Percentiles rank a stretch among this genome's conserved stretches.
Conservation (phyloP, 2,888 invertebrate species). For the Troides oblongomaculatus region DNA sequence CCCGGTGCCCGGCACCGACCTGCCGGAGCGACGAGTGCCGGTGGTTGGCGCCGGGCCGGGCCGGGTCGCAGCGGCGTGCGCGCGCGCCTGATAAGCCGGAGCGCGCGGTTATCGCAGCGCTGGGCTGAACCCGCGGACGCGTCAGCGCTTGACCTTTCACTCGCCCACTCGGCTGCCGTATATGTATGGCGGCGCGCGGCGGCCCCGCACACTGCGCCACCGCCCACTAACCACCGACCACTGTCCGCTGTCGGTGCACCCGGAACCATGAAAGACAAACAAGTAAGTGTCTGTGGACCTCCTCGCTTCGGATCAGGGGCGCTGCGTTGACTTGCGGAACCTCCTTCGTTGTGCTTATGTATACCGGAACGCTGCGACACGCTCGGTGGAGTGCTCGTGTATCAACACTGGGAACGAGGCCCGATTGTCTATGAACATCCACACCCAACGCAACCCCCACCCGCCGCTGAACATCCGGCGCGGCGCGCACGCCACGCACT, state of each 20-base stretch:
- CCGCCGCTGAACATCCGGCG: no score
- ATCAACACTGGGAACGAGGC: background rate
- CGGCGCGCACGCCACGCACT: no score
- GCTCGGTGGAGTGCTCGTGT: background rate
- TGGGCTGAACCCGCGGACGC: background rate
- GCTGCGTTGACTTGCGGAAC: background rate
- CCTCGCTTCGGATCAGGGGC: background rate
- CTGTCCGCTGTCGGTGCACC: background rate
- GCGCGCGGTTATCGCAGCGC: background rate
- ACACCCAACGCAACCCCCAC: background rate
- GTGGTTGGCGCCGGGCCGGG: no score
- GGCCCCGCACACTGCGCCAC: background rate
- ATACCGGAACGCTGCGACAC: no score
- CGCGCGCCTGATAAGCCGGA: background rate
- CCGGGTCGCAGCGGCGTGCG: background rate
- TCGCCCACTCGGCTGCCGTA: background rate
- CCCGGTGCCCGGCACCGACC: no score
- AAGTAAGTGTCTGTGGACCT: conserved; percentile 1
- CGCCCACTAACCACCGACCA: background rate
- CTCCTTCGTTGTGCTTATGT: no score
- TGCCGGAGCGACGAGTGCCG: no score
- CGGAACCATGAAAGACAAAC: conserved; percentile 19
- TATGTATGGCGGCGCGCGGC: conserved; percentile 10
- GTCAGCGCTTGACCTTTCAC: background rate
- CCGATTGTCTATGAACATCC: background rate